These are phyloP conservation scores for Brachyhypopomus gauderio DNA, from an alignment of 2,113 vertebrate genomes.

Conservation along the genomic window DNA sequence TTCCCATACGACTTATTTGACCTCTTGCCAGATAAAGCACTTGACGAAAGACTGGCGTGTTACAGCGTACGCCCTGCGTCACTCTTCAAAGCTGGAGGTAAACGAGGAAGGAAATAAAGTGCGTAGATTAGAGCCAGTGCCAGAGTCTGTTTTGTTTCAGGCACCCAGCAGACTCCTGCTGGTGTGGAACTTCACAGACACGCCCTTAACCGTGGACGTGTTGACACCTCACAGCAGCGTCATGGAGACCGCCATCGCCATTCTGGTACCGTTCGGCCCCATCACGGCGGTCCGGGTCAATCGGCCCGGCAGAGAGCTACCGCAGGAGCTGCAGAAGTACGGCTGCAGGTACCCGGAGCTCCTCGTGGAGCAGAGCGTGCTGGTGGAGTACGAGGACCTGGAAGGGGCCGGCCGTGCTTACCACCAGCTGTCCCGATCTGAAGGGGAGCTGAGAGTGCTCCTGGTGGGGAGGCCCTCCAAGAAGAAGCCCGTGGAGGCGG, in stretches of 20 bases:
- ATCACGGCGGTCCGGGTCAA: constrained; percentile 55
- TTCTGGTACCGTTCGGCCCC: constrained; percentile 56
- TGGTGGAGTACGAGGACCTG: constrained; percentile 60
- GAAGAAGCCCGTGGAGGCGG: constrained; percentile 32
- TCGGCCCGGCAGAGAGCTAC: constrained; percentile 58
- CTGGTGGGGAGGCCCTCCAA: constrained; percentile 53
- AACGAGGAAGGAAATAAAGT: constrained; percentile 60
- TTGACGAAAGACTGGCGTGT: constrained; percentile 61
- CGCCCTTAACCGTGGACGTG: neutral
- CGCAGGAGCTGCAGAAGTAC: constrained; percentile 55
- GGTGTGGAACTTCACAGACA: constrained; percentile 55
- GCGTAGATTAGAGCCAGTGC: constrained; percentile 50
- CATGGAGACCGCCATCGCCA: constrained; percentile 53
- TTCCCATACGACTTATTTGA: neutral
- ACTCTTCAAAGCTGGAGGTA: constrained; percentile 56
- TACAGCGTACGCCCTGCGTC: constrained; percentile 54
- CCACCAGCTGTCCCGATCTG: constrained; percentile 47
- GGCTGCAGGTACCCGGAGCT: constrained; percentile 58
- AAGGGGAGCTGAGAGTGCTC: constrained; percentile 44
- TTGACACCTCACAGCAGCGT: constrained; percentile 26
- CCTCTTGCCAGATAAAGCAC: constrained; percentile 50
- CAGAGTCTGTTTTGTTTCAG: constrained; percentile 54
- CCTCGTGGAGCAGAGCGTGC: constrained; percentile 51
- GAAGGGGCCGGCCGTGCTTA: constrained; percentile 58
- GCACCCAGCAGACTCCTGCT: constrained; percentile 54